A percentile compares a stretch with the other conserved stretches of the same genome.
phyloP scores from a whole-genome alignment of 1,140 invertebrate genomes.

The Globodera ellingtonae region DNA sequence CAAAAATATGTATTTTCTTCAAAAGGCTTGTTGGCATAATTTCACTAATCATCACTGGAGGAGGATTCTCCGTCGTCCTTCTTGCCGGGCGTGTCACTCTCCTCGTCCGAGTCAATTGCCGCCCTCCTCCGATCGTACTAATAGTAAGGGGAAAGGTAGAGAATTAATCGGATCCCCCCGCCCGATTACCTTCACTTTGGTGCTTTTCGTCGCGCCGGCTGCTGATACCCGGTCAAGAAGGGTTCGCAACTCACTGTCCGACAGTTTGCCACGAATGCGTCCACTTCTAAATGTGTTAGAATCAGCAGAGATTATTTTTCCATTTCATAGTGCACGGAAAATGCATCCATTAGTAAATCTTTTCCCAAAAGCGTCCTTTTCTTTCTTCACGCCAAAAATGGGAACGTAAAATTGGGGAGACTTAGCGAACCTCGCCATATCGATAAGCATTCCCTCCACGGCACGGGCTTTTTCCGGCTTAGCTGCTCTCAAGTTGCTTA shows the following conservation, averaged over 20 bases:
- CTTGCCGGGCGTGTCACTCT: constrained; percentile 68
- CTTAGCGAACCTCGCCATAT: constrained; percentile 18
- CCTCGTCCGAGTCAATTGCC: constrained; percentile 79
- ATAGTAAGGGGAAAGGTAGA: constrained; percentile 40
- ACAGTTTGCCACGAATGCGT: constrained; percentile 58
- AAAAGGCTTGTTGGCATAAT: not conserved
- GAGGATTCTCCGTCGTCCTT: constrained; percentile 1
- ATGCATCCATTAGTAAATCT: too few species aligned
- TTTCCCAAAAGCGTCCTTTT: too few species aligned
- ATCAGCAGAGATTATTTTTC: too few species aligned
- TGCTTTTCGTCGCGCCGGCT: constrained; percentile 31
- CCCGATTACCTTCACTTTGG: constrained; percentile 34
- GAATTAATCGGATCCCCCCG: not conserved
- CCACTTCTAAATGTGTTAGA: not conserved
- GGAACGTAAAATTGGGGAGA: constrained; percentile 74
- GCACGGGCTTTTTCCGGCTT: constrained; percentile 16
- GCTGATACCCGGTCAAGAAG: constrained; percentile 32
- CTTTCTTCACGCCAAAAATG: too few species aligned
- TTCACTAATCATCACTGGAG: constrained; percentile 10
- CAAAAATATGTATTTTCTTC: not conserved
- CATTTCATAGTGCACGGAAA: too few species aligned
- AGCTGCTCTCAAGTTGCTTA: constrained; percentile 12
- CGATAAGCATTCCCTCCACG: constrained; percentile 10
- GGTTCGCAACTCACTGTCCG: constrained; percentile 19
- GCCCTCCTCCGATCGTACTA: constrained; percentile 81